phyloP scores from a whole-genome alignment of 2,888 invertebrate genomes.

The Ceraclea dissimilis region DNA sequence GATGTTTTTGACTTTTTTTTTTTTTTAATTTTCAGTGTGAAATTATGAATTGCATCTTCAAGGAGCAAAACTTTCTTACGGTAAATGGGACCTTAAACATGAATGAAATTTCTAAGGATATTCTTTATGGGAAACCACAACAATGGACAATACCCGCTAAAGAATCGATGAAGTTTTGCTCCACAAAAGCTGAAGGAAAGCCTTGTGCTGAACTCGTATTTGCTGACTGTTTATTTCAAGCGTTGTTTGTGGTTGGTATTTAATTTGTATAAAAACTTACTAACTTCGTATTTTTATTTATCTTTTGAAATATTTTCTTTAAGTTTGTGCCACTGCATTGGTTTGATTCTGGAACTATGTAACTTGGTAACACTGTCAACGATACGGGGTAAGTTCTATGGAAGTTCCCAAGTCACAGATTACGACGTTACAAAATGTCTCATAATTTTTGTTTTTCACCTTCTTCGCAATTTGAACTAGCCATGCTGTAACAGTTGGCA shows the following conservation, averaged over 20 bases:
- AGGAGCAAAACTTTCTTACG: neutral
- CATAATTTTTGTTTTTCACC: no score
- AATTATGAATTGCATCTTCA: neutral
- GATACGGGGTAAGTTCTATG: no score
- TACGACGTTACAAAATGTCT: no score
- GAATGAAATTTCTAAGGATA: neutral
- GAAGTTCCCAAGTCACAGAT: no score
- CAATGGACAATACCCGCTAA: neutral
- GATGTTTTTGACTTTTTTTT: neutral
- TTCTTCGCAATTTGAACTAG: no score
- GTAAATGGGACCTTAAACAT: neutral
- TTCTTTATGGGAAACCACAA: neutral
- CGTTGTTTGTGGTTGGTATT: neutral
- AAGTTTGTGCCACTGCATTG: no score
- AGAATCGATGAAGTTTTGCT: neutral
- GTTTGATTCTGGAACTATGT: no score
- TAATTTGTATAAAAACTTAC: no score
- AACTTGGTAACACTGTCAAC: no score
- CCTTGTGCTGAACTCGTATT: neutral
- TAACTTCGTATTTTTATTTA: no score
- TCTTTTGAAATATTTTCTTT: no score
- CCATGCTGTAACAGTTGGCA: no score
- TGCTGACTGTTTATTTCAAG: neutral
- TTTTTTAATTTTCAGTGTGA: neutral
- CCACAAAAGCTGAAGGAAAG: neutral